Conservation (phyloP, 1,140 invertebrate species). For the Branchinecta lynchi region DNA sequence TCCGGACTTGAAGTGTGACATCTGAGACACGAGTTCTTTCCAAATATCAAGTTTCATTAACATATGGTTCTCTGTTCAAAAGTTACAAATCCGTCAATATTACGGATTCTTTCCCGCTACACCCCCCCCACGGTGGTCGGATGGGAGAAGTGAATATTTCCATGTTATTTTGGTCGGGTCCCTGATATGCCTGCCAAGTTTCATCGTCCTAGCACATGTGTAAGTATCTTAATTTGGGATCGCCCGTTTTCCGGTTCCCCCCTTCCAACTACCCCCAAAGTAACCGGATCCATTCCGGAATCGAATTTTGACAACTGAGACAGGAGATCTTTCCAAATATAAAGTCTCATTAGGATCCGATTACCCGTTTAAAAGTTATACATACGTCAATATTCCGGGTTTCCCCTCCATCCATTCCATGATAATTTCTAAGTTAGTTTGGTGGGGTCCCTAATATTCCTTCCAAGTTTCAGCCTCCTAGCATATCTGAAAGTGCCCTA, state of each 20-base stretch:
- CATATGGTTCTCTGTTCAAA: background rate
- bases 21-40: constrained; percentile 2
- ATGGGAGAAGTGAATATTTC: background rate
- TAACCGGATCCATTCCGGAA: background rate
- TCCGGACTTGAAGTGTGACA: too few relatives aligned
- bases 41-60: constrained; percentile 2
- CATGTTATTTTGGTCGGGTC: background rate
- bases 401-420: constrained; percentile 2
- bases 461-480: too few relatives aligned
- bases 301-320: background rate
- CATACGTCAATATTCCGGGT: background rate
- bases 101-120: background rate
- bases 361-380: constrained; percentile 1
- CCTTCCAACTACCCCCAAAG: background rate
- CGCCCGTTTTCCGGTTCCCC: background rate
- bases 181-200: constrained; percentile 8
- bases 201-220: constrained; percentile 1
- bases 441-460: background rate
- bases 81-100: background rate
- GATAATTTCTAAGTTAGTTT: constrained; percentile 2
- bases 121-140: background rate
- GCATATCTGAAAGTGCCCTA: too few relatives aligned
- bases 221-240: background rate
- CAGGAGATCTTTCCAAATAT: background rate
- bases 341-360: constrained; percentile 6